Evolutionary conservation across 53 echinoderm and acorn worm genomes (phyloP).

Genomic region (Actinopyga echinites): DNA sequence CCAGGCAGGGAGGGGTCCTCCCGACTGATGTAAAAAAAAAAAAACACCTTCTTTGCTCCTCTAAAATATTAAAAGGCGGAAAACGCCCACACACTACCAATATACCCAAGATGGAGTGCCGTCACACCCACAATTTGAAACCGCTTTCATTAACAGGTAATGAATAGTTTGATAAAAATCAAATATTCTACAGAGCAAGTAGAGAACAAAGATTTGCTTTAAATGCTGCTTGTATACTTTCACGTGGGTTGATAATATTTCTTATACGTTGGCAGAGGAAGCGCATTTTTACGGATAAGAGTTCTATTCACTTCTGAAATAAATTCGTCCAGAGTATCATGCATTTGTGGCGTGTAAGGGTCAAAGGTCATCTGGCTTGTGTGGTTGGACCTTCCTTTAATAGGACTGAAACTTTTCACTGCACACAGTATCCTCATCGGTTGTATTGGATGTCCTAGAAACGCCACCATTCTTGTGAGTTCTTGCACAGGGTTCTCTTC

Average conservation of each 20-base stretch:
- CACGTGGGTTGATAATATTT: not conserved
- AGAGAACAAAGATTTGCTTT: no score
- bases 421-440: conserved; percentile 45
- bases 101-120: no score
- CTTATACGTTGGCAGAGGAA: not conserved
- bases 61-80: no score
- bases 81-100: no score
- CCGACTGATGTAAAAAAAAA: no score
- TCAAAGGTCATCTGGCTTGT: conserved; percentile 43
- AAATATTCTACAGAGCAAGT: no score
- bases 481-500: not conserved
- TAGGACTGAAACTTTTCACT: not conserved
- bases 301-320: conserved; percentile 13
- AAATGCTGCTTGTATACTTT: not conserved
- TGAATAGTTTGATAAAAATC: no score
- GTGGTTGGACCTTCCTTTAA: conserved; percentile 15
- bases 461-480: conserved; percentile 28
- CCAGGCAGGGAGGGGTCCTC: no score
- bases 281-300: conserved; percentile 2
- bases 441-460: conserved; percentile 18
- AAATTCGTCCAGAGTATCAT: conserved; percentile 4
- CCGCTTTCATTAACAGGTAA: no score
- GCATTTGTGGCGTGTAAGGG: conserved; percentile 35
- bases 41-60: no score
- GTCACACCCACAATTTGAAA: no score